Evolutionary conservation across 2,797 vertebrate genomes (phyloP), one percentile per base, ranked within the genome.

Genomic region (Buphagus erythrorhynchus): DNA sequence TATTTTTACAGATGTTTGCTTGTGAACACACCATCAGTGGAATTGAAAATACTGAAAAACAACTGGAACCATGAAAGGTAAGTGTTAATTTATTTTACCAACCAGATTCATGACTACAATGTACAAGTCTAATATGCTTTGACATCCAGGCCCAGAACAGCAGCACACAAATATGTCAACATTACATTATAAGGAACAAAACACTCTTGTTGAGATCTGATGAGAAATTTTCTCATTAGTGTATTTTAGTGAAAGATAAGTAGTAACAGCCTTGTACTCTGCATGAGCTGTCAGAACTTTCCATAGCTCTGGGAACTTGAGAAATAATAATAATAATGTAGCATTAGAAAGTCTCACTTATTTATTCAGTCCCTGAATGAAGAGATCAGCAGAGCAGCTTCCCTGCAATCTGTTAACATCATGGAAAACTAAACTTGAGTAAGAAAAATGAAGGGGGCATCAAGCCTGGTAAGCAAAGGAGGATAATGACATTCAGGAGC

Each of bases 201-300:
- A 71, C 79, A 22, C 46, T 77, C 76, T 97, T 92, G 82, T 93
- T 90, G 85, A 88, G 92, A 69, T 35, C 62, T 69, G 78, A 76
- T 90, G 87, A 94, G 89, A 94, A 90, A 91, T 85, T 90, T 95
- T 96, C 93, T 91, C 77, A 87, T 93, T 94, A 93, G 90, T 85
- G 36, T 54, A 31, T 86, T 96, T 87, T 91, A 86, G 69, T 88
- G 92, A 59, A 96, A 78, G 95, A 94, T 88, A 79, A 92, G 74
- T 75, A 65, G 61, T 65, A 93, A 93, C 71, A 85, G 67, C 38
- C 42, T 76, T 88, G 54, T 86, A 61, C 91, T 94, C 86, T 94
- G 88, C 78, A 14, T 93, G 94, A 94, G 86, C 78, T 96, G 86
- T 95, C 94, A 94, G 72, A 86, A 93, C 54, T 87, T 87, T 62